Evolutionary conservation across 2,888 invertebrate species (phyloP).

Genomic region (Troilus luridus): DNA sequence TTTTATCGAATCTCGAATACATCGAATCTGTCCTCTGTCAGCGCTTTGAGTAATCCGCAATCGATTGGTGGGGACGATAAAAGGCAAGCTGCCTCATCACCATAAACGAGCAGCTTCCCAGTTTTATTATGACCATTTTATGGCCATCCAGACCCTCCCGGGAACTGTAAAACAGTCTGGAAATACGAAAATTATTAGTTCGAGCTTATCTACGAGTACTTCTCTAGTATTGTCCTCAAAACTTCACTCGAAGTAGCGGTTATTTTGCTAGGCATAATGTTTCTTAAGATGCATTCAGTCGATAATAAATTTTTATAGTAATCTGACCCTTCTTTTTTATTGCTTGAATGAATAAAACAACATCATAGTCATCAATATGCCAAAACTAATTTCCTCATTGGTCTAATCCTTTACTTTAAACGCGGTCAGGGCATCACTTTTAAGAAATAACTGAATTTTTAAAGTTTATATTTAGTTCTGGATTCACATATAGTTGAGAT

Average conservation of each 20-base stretch:
- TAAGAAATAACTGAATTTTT: no score
- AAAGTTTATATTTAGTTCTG: no score
- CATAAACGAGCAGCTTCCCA: not conserved
- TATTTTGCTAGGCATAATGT: not conserved
- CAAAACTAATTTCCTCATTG: no score
- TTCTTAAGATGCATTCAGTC: not conserved
- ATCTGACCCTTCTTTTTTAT: not conserved
- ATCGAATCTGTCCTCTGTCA: not conserved
- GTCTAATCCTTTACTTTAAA: no score
- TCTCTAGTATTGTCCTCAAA: not conserved
- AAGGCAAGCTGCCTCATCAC: not conserved
- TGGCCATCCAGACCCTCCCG: not conserved
- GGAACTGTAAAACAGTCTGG: slow-evolving; percentile 3
- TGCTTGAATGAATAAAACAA: not conserved
- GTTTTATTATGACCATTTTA: slow-evolving; percentile 7
- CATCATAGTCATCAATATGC: not conserved
- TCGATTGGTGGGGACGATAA: not conserved
- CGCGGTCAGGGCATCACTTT: no score
- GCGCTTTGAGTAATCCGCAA: not conserved
- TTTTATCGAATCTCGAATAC: slow-evolving; percentile 5
- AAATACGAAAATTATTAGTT: not conserved
- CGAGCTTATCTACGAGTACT: not conserved
- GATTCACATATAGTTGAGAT: no score
- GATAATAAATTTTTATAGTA: not conserved
- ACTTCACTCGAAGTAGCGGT: not conserved